phyloP scores from a whole-genome alignment of 2,888 invertebrate genomes.

The Masnerella sp. region DNA sequence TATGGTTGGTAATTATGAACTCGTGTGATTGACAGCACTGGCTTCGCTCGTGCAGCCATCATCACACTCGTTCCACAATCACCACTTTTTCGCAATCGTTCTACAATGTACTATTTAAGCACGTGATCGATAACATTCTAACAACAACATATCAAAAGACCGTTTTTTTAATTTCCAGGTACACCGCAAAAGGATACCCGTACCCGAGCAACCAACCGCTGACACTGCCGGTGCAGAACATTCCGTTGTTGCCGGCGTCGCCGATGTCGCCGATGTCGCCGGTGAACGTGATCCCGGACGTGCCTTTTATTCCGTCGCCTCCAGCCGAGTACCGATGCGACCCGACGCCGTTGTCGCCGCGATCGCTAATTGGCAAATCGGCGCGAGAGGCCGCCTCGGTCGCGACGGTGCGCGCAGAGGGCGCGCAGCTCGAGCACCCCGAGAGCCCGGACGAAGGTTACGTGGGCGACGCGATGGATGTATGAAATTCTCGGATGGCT shows the following conservation, averaged over 20 bases:
- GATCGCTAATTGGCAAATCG: slow-evolving; percentile 77
- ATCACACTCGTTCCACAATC: too few species aligned
- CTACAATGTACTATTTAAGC: too few species aligned
- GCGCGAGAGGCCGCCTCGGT: slow-evolving; percentile 78
- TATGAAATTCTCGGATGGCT: slow-evolving; percentile 65
- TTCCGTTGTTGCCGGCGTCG: slow-evolving; percentile 42
- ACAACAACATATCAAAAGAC: too few species aligned
- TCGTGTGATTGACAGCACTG: too few species aligned
- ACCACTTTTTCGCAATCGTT: too few species aligned
- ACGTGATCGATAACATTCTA: too few species aligned
- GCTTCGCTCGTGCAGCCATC: too few species aligned
- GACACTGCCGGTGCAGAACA: slow-evolving; percentile 77
- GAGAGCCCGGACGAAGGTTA: slow-evolving; percentile 94
- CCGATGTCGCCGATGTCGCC: slow-evolving; percentile 70
- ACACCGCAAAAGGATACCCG: slow-evolving; percentile 90
- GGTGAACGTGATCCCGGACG: slow-evolving; percentile 70
- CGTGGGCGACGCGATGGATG: slow-evolving; percentile 84
- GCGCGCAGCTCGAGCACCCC: slow-evolving; percentile 79
- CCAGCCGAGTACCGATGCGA: slow-evolving; percentile 85
- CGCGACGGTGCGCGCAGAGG: slow-evolving; percentile 80
- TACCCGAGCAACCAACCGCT: slow-evolving; percentile 78
- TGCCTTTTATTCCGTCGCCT: slow-evolving; percentile 83
- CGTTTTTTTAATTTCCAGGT: slow-evolving; percentile 78
- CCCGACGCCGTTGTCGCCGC: slow-evolving; percentile 78
- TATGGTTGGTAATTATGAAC: too few species aligned